Base-by-base conservation (phyloP, 2,113 vertebrate genomes). In the Piliocolobus tephrosceles region DNA sequence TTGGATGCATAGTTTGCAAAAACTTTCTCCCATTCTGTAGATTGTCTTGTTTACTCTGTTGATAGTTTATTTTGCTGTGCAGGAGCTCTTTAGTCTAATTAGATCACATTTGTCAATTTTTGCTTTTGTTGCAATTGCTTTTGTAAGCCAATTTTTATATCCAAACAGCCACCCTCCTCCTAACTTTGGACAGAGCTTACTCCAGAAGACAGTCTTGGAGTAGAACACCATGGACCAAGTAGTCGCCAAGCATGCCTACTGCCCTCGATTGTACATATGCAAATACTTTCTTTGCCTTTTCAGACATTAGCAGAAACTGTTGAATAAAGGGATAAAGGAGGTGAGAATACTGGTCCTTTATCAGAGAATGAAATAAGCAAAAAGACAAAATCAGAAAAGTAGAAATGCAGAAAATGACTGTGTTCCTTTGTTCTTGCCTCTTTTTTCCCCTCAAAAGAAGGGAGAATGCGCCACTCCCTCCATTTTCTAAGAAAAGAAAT, bases 401-500 rank as follows among this genome's bases (percentile, higher is more conserved):
- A 80, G 32, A 72, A 79, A 94, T 92, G n/a, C 52, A 90, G 91
- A 92, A 80, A 84, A 86, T 17, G 11, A 45, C 17, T 50, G 0
- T 43, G 55, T 47, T 88, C 35, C 57, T 88, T 72, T 72, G 17
- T 88, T 80, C 84, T 86, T 70, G 35, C 43, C 38, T 57, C 47
- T 70, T 30, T 30, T 32, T 17, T 2, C 8, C 25, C 13, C 14
- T 43, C 14, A 32, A 18, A 80, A 80, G 38, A 45, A 55, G 10
- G 1, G 4, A 50, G 7, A 13, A 45, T n/a, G 25, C 5, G 78
- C 64, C 10, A 38, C 13, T 80, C 6, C 95, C 47, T 83, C 35
- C 70, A 68, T 90, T 95, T 84, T 92, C 22, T 86, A 68, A 78
- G 88, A 75, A 82, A 86, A 68, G 18, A 79, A 72, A 52, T 85